Evolutionary conservation across 1,140 invertebrate species (phyloP).

Genomic region (Frieseomelitta varia): DNA sequence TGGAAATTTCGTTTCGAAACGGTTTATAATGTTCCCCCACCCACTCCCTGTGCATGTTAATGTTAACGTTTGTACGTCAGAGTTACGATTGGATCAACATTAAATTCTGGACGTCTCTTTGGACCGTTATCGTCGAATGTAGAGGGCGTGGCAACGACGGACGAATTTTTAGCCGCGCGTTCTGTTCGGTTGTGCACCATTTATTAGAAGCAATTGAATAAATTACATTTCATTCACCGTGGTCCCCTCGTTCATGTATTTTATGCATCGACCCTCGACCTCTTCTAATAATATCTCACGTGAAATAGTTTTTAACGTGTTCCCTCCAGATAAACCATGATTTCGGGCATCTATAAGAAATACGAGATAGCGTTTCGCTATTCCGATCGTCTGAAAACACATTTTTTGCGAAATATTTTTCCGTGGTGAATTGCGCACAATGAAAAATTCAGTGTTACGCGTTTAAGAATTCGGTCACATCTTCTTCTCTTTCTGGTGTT

Average conservation of each 20-base stretch:
- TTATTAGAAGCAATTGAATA: constrained; percentile 72
- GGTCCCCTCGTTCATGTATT: background rate
- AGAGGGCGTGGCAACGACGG: constrained; percentile 30
- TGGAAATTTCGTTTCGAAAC: constrained; percentile 6
- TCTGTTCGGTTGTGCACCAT: constrained; percentile 52
- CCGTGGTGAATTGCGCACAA: background rate
- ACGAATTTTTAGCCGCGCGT: constrained; percentile 47
- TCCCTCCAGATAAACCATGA: background rate
- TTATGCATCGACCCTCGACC: constrained; percentile 6
- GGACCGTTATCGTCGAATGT: background rate
- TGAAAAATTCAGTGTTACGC: background rate
- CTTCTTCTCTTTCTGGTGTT: background rate
- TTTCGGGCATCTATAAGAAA: background rate
- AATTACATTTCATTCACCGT: constrained; percentile 69
- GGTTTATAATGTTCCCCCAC: background rate
- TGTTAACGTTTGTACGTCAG: background rate
- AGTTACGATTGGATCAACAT: constrained; percentile 11
- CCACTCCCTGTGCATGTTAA: background rate
- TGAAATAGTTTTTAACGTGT: background rate
- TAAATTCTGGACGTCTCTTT: background rate
- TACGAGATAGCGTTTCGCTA: background rate
- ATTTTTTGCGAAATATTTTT: background rate
- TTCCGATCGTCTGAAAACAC: background rate
- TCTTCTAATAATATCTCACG: background rate
- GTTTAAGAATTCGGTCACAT: background rate